These are phyloP conservation scores for Pimpla rufipes DNA, from an alignment of 2,888 invertebrate genomes.

Conservation along the genomic window DNA sequence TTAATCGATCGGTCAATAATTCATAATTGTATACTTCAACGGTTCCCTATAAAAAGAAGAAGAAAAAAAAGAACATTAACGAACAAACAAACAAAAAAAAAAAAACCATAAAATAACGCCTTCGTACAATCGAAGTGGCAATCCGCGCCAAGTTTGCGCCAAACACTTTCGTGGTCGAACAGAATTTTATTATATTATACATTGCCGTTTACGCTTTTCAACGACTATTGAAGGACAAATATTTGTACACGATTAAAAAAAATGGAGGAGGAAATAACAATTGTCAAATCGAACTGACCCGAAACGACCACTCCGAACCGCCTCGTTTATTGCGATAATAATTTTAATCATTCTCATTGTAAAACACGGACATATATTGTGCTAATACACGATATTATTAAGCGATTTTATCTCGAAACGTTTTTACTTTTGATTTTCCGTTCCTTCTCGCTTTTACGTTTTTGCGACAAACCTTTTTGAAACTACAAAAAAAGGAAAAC, in stretches of 20 bases:
- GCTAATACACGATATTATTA: conserved; percentile 68
- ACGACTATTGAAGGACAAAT: conserved; percentile 61
- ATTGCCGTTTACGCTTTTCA: conserved; percentile 72
- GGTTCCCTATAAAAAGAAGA: conserved; percentile 70
- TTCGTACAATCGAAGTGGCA: conserved; percentile 79
- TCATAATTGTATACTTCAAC: conserved; percentile 72
- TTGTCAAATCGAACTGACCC: conserved; percentile 64
- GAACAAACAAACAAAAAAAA: conserved; percentile 46
- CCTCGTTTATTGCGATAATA: conserved; percentile 64
- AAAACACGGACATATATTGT: conserved; percentile 65
- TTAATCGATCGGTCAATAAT: conserved; percentile 75
- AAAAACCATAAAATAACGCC: conserved; percentile 70
- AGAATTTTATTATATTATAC: conserved; percentile 70
- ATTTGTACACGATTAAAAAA: conserved; percentile 58
- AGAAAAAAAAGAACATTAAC: conserved; percentile 49
- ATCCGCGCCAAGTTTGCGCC: conserved; percentile 72
- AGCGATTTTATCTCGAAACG: conserved; percentile 60
- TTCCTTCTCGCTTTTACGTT: conserved; percentile 4
- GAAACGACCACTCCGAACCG: conserved; percentile 61
- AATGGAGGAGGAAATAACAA: conserved; percentile 55
- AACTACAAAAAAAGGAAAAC: not conserved
- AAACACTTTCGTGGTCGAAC: conserved; percentile 67
- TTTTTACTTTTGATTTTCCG: conserved; percentile 25
- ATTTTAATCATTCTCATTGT: conserved; percentile 68
- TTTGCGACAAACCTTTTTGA: conserved; percentile 9